A percentile compares a stretch with the other conserved stretches of the same genome.
phyloP scores from a whole-genome alignment of 2,797 vertebrate species.

The Malacoctenus gilli region DNA sequence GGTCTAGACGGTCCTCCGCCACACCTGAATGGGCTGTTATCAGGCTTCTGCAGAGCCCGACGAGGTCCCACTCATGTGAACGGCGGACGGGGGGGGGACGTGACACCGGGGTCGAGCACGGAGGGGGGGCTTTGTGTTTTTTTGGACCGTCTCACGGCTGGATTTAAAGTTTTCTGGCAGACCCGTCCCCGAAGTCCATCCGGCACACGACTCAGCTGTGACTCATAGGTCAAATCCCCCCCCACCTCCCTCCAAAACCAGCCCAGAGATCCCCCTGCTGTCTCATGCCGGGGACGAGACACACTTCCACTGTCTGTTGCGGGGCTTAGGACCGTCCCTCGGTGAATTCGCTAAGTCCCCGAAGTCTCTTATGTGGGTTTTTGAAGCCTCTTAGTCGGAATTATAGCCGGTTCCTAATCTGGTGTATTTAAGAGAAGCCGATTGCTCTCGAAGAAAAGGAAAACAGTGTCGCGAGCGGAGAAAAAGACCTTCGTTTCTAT shows the following conservation, averaged over 20 bases:
- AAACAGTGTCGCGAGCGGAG: constrained; percentile 17
- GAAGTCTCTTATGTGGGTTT: constrained; percentile 65
- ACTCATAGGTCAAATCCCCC: constrained; percentile 51
- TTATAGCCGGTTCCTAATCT: constrained; percentile 69
- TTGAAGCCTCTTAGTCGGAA: constrained; percentile 70
- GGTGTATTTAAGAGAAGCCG: constrained; percentile 60
- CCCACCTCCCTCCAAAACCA: too few relatives aligned
- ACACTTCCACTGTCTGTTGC: constrained; percentile 34
- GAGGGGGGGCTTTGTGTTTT: too few relatives aligned
- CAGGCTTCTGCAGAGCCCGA: too few relatives aligned
- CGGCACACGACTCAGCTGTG: constrained; percentile 30
- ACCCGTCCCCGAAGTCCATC: constrained; percentile 11
- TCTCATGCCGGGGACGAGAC: constrained; percentile 22
- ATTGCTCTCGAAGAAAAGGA: constrained; percentile 54
- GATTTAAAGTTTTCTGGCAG: constrained; percentile 4
- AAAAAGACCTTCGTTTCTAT: constrained; percentile 1
- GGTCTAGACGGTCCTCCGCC: too few relatives aligned
- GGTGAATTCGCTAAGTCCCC: constrained; percentile 57
- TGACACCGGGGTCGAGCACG: background rate
- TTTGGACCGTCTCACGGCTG: constrained; percentile 6
- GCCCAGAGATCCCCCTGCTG: constrained; percentile 36
- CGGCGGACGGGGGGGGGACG: too few relatives aligned
- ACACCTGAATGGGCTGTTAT: too few relatives aligned
- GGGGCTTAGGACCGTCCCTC: constrained; percentile 58
- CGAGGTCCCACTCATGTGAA: too few relatives aligned